Base-by-base conservation (phyloP, 2,888 invertebrate genomes). In the Drosophila austrosaltans region DNA sequence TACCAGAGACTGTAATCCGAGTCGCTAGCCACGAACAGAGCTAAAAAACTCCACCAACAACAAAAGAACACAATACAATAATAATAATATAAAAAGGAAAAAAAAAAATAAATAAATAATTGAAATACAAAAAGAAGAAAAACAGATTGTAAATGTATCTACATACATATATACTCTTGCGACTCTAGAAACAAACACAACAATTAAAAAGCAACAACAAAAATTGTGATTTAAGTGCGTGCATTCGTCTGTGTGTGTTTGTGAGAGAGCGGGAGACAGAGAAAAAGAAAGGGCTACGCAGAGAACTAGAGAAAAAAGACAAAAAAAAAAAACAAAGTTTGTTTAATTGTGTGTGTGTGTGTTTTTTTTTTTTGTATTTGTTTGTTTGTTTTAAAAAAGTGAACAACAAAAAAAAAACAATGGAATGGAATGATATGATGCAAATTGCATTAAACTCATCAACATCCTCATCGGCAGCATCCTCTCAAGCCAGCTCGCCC, bases 381-480 rank as follows among this genome's bases (percentile, higher is more conserved):
- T 48, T 22, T 25, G 25, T 12, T 48, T 48, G 48, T 25, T 36
- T 36, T 2, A 10, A 3, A 8, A 8, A 8, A 1, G 32, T 5
- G 6, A 32, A 36, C 7, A 30, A 10, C 3, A 3, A 40, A n/a
- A 40, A 2, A 40, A 40, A 39, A 10, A 57, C 64, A 67, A 92
- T 92, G 91, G 92, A 92, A 77, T 92, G 90, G 82, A 81, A 83
- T 79, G 86, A 85, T 70, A 88, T 90, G 36, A 91, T 87, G 77
- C 89, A 91, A 77, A 87, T 91, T 77, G 74, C 75, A 6, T 76
- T 80, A 25, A 62, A 68, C 16, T 68, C 69, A 48, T 78, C 76
- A 22, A 70, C 78, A 28, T 72, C 84, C 39, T 77, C 82, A 3
- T 79, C 84, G 12, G 71, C 81, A 12, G 76, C 86, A 36, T 88